Conservation (phyloP, 2,113 vertebrate genomes). For the Erinaceus europaeus region DNA sequence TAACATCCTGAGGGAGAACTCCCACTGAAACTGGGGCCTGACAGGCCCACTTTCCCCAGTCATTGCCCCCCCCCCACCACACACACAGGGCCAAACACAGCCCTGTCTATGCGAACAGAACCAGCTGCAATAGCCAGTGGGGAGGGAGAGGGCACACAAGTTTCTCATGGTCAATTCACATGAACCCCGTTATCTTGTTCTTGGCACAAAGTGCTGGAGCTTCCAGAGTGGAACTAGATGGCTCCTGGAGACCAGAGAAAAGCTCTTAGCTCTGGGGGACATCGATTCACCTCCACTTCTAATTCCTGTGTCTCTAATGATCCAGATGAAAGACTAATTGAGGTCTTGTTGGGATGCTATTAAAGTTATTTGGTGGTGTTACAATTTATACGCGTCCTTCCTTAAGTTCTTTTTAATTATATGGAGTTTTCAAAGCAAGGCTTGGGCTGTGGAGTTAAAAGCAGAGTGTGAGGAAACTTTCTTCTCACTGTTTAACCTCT, state of each 20-base stretch:
- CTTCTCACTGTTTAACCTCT: constrained; percentile 39
- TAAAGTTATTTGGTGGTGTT: constrained; percentile 27
- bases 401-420: constrained; percentile 56
- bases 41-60: too few species aligned
- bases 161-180: too few species aligned
- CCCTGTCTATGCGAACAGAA: too few species aligned
- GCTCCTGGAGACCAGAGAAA: constrained; percentile 14
- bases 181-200: background rate
- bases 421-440: constrained; percentile 55
- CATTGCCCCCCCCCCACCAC: too few species aligned
- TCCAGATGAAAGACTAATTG: constrained; percentile 56
- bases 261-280: constrained; percentile 28
- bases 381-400: constrained; percentile 52
- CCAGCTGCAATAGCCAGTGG: too few species aligned
- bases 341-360: constrained; percentile 50
- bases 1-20: too few species aligned
- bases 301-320: background rate
- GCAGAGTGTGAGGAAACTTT: constrained; percentile 17
- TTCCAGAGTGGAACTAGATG: background rate
- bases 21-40: too few species aligned
- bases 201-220: background rate
- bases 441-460: constrained; percentile 10
- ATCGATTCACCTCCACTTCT: constrained; percentile 33
- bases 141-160: too few species aligned
- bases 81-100: too few species aligned